phyloP scores from a whole-genome alignment of 2,888 invertebrate genomes.

The Agrypnus murinus region DNA sequence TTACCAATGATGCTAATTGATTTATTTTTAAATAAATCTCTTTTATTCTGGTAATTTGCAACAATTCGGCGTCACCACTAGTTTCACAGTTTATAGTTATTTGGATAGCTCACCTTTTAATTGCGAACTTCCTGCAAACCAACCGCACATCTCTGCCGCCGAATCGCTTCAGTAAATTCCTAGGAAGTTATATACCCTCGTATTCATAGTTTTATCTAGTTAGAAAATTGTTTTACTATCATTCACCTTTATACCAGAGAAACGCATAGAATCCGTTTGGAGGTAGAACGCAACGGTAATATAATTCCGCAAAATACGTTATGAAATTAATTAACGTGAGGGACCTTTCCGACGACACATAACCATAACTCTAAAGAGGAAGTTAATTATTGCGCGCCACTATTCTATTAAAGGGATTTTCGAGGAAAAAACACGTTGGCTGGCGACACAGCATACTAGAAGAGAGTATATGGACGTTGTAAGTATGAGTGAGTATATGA shows the following conservation, averaged over 20 bases:
- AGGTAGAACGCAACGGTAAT: neutral
- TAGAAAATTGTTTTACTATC: slow-evolving; percentile 2
- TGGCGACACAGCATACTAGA: too few relatives aligned
- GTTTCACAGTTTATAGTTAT: too few relatives aligned
- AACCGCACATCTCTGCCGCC: too few relatives aligned
- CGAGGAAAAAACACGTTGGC: slow-evolving; percentile 7
- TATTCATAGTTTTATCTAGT: slow-evolving; percentile 21
- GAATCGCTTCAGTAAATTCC: slow-evolving; percentile 2
- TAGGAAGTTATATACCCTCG: slow-evolving; percentile 5
- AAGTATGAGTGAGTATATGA: too few relatives aligned
- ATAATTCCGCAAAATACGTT: slow-evolving; percentile 15
- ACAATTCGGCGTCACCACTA: too few relatives aligned
- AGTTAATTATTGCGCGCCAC: slow-evolving; percentile 27
- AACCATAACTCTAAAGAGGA: neutral
- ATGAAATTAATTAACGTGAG: slow-evolving; percentile 21
- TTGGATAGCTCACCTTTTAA: too few relatives aligned
- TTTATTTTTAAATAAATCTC: too few relatives aligned
- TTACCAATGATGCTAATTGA: too few relatives aligned
- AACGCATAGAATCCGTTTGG: too few relatives aligned
- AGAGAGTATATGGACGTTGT: too few relatives aligned
- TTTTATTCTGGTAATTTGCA: too few relatives aligned
- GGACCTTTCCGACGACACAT: neutral
- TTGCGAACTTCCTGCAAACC: slow-evolving; percentile 21
- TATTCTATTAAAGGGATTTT: slow-evolving; percentile 20
- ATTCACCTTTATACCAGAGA: too few relatives aligned